A percentile compares a stretch with the other conserved stretches of the same genome.
These are phyloP conservation scores for Acipenser transmontanus DNA, from an alignment of 2,797 vertebrate species.

Conservation along the genomic window DNA sequence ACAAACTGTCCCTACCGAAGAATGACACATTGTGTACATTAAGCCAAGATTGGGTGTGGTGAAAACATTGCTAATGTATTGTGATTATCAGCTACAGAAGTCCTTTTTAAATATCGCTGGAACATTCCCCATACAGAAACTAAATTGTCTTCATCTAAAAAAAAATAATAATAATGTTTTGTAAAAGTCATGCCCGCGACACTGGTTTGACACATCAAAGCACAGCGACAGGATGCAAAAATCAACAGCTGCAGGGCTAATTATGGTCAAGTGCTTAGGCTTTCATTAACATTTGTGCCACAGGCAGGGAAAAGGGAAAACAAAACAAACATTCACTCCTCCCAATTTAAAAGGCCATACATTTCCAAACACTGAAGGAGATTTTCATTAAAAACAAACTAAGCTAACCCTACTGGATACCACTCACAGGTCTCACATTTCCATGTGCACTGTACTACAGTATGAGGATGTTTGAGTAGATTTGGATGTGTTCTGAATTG, in stretches of 20 bases:
- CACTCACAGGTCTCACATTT: no score
- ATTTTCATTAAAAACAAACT: no score
- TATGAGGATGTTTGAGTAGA: no score
- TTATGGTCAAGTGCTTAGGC: constrained; percentile 21
- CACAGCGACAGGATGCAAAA: constrained; percentile 41
- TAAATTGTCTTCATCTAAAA: background rate
- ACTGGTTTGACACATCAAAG: constrained; percentile 47
- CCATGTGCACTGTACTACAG: no score
- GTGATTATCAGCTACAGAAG: background rate
- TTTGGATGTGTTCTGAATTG: no score
- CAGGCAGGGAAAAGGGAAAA: constrained; percentile 39
- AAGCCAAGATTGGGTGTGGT: constrained; percentile 1
- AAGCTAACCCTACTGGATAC: no score
- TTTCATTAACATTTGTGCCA: constrained; percentile 25
- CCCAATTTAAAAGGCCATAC: no score
- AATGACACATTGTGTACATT: background rate
- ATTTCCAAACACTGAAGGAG: no score
- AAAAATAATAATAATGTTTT: constrained; percentile 1
- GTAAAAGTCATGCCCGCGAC: constrained; percentile 26
- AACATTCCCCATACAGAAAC: background rate
- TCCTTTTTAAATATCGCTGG: background rate
- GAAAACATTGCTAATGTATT: background rate
- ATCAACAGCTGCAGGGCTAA: constrained; percentile 45
- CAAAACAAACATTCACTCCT: no score
- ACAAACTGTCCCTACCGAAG: no score